These are phyloP conservation scores for Silurus lanzhouensis DNA, from an alignment of 2,797 vertebrate species.

Conservation along the genomic window DNA sequence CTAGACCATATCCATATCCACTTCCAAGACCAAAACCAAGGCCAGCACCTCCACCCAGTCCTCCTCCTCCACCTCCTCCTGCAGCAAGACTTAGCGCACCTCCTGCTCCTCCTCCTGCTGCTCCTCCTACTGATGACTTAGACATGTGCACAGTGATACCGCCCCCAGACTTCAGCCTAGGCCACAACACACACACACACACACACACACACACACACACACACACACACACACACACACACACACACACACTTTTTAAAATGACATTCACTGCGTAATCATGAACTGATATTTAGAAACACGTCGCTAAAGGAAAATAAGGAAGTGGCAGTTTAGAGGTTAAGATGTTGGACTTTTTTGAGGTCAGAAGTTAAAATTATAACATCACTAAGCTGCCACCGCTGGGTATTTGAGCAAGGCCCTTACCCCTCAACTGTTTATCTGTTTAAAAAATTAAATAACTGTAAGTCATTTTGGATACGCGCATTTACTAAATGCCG, in stretches of 20 bases:
- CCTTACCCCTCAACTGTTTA: too few species aligned
- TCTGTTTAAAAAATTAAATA: too few species aligned
- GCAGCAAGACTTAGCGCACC: slow-evolving; percentile 29
- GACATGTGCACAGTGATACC: slow-evolving; percentile 67
- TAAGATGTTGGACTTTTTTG: too few species aligned
- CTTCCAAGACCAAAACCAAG: slow-evolving; percentile 44
- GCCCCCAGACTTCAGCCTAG: slow-evolving; percentile 65
- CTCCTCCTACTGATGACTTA: slow-evolving; percentile 56
- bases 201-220: slow-evolving; percentile 12
- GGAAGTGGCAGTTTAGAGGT: too few species aligned
- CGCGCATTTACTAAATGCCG: too few species aligned
- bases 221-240: slow-evolving; percentile 20
- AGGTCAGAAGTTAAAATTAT: too few species aligned
- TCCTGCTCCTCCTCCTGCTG: slow-evolving; percentile 31
- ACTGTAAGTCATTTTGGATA: too few species aligned
- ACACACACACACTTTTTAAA: neutral
- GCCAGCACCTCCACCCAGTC: slow-evolving; percentile 36
- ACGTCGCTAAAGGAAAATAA: neutral
- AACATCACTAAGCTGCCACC: too few species aligned
- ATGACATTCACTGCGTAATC: neutral
- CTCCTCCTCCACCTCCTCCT: slow-evolving; percentile 47
- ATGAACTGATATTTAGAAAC: neutral
- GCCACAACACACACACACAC: slow-evolving; percentile 32
- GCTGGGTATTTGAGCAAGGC: too few species aligned
- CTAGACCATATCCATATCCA: slow-evolving; percentile 36